Evolutionary conservation across 2,113 vertebrate species (phyloP).

Genomic region (Trachemys scripta): DNA sequence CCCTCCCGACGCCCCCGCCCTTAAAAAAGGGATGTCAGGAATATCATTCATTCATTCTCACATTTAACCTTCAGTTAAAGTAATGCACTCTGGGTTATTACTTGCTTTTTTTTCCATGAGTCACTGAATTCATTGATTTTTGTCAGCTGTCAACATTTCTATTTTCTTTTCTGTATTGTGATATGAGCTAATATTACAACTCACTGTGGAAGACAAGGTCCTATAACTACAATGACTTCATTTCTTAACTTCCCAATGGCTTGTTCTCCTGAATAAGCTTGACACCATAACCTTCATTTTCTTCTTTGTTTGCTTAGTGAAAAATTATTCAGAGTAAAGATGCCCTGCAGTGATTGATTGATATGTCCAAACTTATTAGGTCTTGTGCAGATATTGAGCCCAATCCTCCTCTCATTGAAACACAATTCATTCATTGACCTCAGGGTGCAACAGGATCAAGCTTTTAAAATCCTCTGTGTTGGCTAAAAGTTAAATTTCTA

Average conservation of each 20-base stretch:
- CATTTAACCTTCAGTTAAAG: background rate
- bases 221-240: background rate
- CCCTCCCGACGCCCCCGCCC: too few relatives aligned
- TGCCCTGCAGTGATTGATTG: background rate
- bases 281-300: background rate
- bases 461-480: background rate
- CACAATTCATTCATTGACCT: background rate
- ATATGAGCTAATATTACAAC: background rate
- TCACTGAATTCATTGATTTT: background rate
- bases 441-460: background rate
- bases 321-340: background rate
- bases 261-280: background rate
- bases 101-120: background rate
- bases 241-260: background rate
- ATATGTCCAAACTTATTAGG: background rate
- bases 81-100: background rate
- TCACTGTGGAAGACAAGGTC: background rate
- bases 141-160: background rate
- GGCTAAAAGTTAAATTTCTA: background rate
- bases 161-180: background rate
- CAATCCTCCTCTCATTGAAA: background rate
- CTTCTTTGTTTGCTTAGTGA: background rate
- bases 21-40: background rate
- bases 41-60: background rate
- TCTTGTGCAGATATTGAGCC: background rate